These are phyloP conservation scores for Boleophthalmus pectinirostris DNA, from an alignment of 2,113 vertebrate genomes.

Conservation along the genomic window DNA sequence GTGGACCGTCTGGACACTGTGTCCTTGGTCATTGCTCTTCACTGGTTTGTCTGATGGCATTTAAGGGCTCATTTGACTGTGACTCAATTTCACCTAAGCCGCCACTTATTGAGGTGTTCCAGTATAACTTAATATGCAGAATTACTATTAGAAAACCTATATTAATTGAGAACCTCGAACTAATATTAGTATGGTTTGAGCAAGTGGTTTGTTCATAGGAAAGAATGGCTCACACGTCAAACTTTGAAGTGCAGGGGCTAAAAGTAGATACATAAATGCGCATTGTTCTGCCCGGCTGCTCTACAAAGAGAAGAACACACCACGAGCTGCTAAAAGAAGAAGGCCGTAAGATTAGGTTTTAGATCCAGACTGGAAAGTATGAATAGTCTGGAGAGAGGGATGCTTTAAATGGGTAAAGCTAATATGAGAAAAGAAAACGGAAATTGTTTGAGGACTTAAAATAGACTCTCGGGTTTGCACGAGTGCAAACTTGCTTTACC, in stretches of 20 bases:
- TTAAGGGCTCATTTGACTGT: slow-evolving; percentile 54
- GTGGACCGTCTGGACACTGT: slow-evolving; percentile 46
- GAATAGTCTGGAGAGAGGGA: slow-evolving; percentile 13
- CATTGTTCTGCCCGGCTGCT: slow-evolving; percentile 59
- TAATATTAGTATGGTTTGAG: not conserved
- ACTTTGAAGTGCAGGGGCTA: slow-evolving; percentile 46
- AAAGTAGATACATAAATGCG: slow-evolving; percentile 61
- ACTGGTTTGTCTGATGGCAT: slow-evolving; percentile 50
- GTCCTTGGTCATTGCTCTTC: slow-evolving; percentile 56
- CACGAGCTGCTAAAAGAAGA: slow-evolving; percentile 55
- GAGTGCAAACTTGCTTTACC: not conserved
- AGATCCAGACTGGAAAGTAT: slow-evolving; percentile 43
- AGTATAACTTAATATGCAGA: slow-evolving; percentile 23
- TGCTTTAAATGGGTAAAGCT: slow-evolving; percentile 31
- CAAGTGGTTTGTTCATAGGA: slow-evolving; percentile 21
- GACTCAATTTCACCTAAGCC: slow-evolving; percentile 69
- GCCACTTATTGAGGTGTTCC: slow-evolving; percentile 4
- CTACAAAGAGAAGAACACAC: slow-evolving; percentile 54
- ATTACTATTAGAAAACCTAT: slow-evolving; percentile 2
- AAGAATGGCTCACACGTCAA: slow-evolving; percentile 23
- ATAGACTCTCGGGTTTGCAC: slow-evolving; percentile 1
- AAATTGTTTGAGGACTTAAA: slow-evolving; percentile 17
- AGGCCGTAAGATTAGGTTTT: slow-evolving; percentile 46
- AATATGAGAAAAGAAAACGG: not conserved
- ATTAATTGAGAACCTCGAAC: not conserved